Conservation (phyloP, 2,797 vertebrate genomes). For the Propithecus perrieri region DNA sequence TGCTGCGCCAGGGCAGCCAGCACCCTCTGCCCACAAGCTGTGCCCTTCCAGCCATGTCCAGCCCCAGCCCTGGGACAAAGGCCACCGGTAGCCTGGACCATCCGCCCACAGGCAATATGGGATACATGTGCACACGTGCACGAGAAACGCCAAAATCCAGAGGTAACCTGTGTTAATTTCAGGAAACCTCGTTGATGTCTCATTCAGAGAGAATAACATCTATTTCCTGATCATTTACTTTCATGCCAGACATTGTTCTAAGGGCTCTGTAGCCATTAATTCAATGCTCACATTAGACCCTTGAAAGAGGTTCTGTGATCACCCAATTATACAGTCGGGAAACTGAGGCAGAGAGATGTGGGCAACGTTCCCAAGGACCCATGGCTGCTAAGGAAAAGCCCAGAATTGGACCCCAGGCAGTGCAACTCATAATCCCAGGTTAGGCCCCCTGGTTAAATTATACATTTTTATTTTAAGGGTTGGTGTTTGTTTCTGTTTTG, state of each 20-base stretch:
- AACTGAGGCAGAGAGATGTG: background rate
- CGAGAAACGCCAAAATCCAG: background rate
- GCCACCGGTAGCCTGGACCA: background rate
- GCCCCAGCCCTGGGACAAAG: background rate
- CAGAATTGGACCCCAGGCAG: background rate
- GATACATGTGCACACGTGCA: background rate
- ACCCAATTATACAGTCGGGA: background rate
- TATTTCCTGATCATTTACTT: background rate
- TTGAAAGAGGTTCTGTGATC: background rate
- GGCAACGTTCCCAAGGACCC: background rate
- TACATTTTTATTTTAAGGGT: background rate
- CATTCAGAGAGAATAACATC: background rate
- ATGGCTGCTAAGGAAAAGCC: background rate
- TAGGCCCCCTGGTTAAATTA: background rate
- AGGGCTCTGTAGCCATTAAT: background rate
- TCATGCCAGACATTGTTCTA: background rate
- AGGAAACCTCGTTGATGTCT: background rate
- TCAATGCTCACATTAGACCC: background rate
- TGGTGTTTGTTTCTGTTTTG: background rate
- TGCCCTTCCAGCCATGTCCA: background rate
- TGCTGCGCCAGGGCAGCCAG: fast-evolving
- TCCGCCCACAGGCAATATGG: no score
- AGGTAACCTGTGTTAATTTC: background rate
- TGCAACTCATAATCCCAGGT: background rate
- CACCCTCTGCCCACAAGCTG: background rate